Conservation (phyloP, 2,888 invertebrate species). For the Plusia festucae region DNA sequence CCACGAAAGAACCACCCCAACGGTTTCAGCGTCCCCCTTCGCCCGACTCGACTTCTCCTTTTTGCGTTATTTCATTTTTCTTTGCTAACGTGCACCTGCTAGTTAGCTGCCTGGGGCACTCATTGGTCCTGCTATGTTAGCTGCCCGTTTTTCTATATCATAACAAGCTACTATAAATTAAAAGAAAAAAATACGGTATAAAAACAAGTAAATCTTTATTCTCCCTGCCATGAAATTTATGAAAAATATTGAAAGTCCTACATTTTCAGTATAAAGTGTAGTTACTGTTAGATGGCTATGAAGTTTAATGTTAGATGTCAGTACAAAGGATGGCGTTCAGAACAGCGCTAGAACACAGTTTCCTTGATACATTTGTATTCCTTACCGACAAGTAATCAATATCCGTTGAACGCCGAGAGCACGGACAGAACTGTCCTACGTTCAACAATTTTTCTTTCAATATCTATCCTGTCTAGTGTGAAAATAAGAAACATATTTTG, state of each 20-base stretch:
- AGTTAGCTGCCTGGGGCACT: slow-evolving; percentile 84
- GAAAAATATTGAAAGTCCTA: slow-evolving; percentile 47
- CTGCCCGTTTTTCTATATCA: slow-evolving; percentile 67
- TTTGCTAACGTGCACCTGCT: slow-evolving; percentile 86
- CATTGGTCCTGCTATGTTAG: slow-evolving; percentile 73
- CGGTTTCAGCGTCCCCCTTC: slow-evolving; percentile 75
- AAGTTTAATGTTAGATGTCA: slow-evolving; percentile 84
- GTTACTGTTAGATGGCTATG: slow-evolving; percentile 68
- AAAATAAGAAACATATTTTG: slow-evolving; percentile 4
- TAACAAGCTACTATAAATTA: slow-evolving; percentile 53
- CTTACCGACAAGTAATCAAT: slow-evolving; percentile 87
- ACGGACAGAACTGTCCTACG: slow-evolving; percentile 76
- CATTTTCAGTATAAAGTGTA: slow-evolving; percentile 44
- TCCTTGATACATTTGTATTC: slow-evolving; percentile 88
- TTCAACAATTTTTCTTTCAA: slow-evolving; percentile 73
- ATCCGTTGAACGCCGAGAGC: slow-evolving; percentile 79
- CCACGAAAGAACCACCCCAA: slow-evolving; percentile 85
- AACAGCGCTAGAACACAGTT: slow-evolving; percentile 75
- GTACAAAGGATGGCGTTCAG: slow-evolving; percentile 78
- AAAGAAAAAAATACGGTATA: slow-evolving; percentile 14
- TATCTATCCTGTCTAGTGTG: slow-evolving; percentile 36
- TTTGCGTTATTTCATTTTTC: slow-evolving; percentile 89
- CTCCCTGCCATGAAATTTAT: slow-evolving; percentile 19
- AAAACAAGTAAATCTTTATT: slow-evolving; percentile 10
- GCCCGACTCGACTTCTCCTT: slow-evolving; percentile 79